Percentiles rank a stretch among this genome's conserved stretches.
Evolutionary conservation across 2,888 invertebrate species (phyloP).

Genomic region (Drosophila fulvimacula): DNA sequence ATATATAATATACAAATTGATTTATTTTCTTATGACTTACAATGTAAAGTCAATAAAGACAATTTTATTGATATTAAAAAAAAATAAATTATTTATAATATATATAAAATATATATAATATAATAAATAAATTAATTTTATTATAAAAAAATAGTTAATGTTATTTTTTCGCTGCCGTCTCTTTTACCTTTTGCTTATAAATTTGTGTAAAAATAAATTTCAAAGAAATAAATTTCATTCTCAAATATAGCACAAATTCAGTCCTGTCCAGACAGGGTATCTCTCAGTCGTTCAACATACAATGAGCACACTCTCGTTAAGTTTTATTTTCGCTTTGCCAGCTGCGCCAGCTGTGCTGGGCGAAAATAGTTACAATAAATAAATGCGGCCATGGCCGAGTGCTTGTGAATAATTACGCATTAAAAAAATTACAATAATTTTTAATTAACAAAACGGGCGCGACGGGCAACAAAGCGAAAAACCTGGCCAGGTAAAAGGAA

Average conservation of each 20-base stretch:
- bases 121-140: too few relatives aligned
- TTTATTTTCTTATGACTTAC: too few relatives aligned
- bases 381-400: constrained; percentile 43
- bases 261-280: neutral
- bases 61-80: too few relatives aligned
- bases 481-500: constrained; percentile 30
- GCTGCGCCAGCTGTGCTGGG: constrained; percentile 21
- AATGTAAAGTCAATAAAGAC: too few relatives aligned
- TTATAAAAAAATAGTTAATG: too few relatives aligned
- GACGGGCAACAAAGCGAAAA: constrained; percentile 21
- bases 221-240: too few relatives aligned
- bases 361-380: constrained; percentile 58
- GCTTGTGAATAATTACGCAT: constrained; percentile 67
- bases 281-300: neutral
- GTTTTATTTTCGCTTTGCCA: constrained; percentile 25
- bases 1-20: too few relatives aligned
- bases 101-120: too few relatives aligned
- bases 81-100: too few relatives aligned
- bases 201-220: too few relatives aligned
- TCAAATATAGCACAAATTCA: neutral
- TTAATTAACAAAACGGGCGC: constrained; percentile 68
- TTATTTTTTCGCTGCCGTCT: too few relatives aligned
- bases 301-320: neutral
- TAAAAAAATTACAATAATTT: constrained; percentile 76
- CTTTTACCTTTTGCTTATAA: too few relatives aligned